Evolutionary conservation across 2,888 invertebrate genomes (phyloP).

Genomic region (Candidula unifasciata): DNA sequence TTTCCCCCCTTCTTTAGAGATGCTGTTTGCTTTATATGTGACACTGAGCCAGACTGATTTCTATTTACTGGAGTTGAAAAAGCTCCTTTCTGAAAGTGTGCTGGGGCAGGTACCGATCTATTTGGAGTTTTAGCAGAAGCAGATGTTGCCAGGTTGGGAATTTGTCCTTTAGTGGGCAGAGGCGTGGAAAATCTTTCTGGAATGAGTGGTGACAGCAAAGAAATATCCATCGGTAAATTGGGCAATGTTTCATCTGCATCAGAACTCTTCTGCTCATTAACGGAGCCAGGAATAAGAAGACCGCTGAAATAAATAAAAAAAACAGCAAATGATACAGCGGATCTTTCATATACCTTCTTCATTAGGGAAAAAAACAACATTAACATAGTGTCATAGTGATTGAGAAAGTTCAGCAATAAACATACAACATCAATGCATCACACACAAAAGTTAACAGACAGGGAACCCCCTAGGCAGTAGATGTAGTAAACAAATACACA

Average conservation of each 20-base stretch:
- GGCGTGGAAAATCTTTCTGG: slow-evolving; percentile 11
- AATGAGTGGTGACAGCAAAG: background rate
- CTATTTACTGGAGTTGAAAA: background rate
- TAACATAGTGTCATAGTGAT: no score
- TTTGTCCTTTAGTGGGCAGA: background rate
- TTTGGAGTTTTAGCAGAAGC: slow-evolving; percentile 1
- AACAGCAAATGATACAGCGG: no score
- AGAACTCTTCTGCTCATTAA: background rate
- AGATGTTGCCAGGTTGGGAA: background rate
- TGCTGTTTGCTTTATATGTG: background rate
- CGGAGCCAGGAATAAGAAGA: slow-evolving; percentile 10
- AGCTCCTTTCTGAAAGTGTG: background rate
- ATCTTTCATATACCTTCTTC: no score
- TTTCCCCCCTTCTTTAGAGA: background rate
- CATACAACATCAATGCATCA: no score
- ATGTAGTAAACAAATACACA: no score
- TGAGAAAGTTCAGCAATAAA: no score
- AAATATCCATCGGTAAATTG: background rate
- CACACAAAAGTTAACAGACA: no score
- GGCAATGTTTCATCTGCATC: background rate
- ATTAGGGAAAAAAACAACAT: no score
- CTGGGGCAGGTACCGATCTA: background rate
- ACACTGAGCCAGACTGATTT: background rate
- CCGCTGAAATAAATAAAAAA: background rate
- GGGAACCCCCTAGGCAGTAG: no score